Conservation (phyloP, 2,888 invertebrate species). For the Hoplodrina blanda region DNA sequence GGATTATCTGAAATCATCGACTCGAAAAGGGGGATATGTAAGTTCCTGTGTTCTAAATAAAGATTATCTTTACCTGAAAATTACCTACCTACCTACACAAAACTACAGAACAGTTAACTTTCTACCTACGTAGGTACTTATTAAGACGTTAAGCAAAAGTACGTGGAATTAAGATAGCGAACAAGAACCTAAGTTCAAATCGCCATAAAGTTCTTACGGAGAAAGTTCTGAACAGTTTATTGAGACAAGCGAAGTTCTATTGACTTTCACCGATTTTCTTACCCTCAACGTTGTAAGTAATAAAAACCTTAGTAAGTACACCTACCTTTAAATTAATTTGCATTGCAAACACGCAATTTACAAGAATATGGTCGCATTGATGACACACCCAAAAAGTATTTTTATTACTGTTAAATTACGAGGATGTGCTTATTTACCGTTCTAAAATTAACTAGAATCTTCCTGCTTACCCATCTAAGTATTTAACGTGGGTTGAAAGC, state of each 20-base stretch:
- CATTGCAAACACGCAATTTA: background rate
- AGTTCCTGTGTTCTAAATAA: background rate
- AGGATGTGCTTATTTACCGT: conserved; percentile 25
- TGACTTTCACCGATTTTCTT: conserved; percentile 54
- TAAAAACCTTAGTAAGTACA: background rate
- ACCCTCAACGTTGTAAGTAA: background rate
- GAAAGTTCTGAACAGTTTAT: conserved; percentile 53
- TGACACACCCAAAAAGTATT: conserved; percentile 48
- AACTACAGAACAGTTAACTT: conserved; percentile 10
- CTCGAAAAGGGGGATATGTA: too few species aligned
- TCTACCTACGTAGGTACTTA: conserved; percentile 1
- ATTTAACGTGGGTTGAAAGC: conserved; percentile 4
- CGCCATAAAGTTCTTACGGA: conserved; percentile 38
- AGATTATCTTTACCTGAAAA: background rate
- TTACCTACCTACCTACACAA: conserved; percentile 23
- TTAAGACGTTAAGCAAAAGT: conserved; percentile 1
- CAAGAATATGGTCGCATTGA: background rate
- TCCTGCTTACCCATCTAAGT: conserved; percentile 24
- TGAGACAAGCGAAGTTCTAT: conserved; percentile 43
- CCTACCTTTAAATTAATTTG: background rate
- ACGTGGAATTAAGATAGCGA: conserved; percentile 43
- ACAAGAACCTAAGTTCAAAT: conserved; percentile 21
- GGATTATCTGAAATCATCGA: too few species aligned
- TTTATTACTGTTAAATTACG: conserved; percentile 22
- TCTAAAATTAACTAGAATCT: conserved; percentile 21